Conservation (phyloP, 1,140 invertebrate species). For the Tetraneura akinire region DNA sequence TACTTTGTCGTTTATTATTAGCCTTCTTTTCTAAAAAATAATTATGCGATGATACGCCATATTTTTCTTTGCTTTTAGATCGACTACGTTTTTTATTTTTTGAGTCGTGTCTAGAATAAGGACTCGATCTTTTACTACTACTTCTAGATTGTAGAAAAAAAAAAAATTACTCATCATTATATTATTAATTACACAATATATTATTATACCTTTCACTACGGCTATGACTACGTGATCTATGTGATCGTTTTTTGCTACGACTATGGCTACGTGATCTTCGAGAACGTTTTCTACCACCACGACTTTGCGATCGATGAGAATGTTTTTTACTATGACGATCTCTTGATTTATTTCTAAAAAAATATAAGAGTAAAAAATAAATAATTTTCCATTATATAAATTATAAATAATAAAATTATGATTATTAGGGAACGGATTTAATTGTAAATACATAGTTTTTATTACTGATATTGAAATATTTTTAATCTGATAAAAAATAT, state of each 20-base stretch:
- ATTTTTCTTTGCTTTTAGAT: constrained; percentile 44
- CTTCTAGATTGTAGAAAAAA: neutral
- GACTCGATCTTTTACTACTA: constrained; percentile 11
- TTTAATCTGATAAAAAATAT: too few species aligned
- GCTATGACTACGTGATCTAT: constrained; percentile 15
- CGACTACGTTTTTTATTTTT: constrained; percentile 29
- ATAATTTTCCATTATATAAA: too few species aligned
- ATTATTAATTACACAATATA: neutral
- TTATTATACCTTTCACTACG: constrained; percentile 20
- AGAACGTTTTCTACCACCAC: constrained; percentile 26
- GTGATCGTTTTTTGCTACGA: constrained; percentile 22
- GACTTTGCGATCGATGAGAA: constrained; percentile 36
- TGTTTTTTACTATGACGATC: constrained; percentile 35
- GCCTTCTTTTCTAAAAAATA: constrained; percentile 43
- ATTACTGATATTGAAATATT: too few species aligned
- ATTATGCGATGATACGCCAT: constrained; percentile 27
- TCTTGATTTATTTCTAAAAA: constrained; percentile 37
- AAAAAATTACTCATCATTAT: neutral
- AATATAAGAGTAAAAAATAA: too few species aligned
- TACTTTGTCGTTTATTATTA: constrained; percentile 48
- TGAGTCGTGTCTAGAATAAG: constrained; percentile 16
- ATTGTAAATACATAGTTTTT: too few species aligned
- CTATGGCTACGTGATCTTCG: constrained; percentile 35
- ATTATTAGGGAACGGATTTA: too few species aligned
- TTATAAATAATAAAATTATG: too few species aligned